Evolutionary conservation across 1,140 invertebrate species (phyloP).

Genomic region (Pseudomyrmex gracilis): DNA sequence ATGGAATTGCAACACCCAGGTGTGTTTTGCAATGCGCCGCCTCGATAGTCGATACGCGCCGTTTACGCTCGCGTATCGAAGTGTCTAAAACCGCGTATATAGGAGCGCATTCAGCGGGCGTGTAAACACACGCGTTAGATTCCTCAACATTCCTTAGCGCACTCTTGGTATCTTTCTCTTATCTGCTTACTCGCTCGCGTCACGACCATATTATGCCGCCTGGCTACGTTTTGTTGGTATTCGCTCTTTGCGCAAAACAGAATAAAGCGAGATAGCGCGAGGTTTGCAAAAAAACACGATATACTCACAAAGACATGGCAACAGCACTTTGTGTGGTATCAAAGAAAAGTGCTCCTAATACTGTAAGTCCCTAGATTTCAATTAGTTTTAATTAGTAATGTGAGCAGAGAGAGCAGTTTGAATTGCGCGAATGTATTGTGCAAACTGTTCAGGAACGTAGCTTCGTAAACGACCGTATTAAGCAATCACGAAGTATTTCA

Average conservation of each 20-base stretch:
- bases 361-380: neutral
- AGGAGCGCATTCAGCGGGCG: conserved; percentile 66
- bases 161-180: conserved; percentile 36
- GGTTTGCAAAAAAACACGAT: neutral
- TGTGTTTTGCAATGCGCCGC: conserved; percentile 68
- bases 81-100: conserved; percentile 66
- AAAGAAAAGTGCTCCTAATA: neutral
- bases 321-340: neutral
- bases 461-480: neutral
- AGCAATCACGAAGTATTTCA: neutral
- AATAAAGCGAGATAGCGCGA: neutral
- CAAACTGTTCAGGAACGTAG: no score
- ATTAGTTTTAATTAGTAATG: no score
- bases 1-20: conserved; percentile 70
- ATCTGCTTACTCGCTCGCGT: conserved; percentile 29
- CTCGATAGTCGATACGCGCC: conserved; percentile 71
- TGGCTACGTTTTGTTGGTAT: conserved; percentile 2
- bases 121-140: conserved; percentile 65
- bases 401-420: no score
- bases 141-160: conserved; percentile 47
- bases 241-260: neutral
- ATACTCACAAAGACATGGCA: neutral
- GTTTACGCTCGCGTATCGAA: conserved; percentile 64
- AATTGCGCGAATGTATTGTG: no score
- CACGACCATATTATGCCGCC: conserved; percentile 14